A percentile compares a stretch with the other conserved stretches of the same genome.
Conservation (phyloP, 2,113 vertebrate genomes). For the Anser cygnoides region DNA sequence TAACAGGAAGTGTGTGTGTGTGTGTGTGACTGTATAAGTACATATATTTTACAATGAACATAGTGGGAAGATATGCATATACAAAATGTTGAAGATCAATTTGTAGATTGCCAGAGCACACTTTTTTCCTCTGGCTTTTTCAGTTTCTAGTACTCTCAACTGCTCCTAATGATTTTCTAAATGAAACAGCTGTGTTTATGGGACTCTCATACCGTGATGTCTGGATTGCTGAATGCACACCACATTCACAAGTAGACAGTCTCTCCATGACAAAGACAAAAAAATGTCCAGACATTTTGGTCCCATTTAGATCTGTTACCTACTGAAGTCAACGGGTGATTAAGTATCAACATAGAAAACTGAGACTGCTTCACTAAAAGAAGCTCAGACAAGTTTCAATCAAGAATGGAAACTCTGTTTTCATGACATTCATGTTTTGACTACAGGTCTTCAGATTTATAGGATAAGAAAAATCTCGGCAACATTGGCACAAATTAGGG, state of each 20-base stretch:
- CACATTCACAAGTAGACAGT: not conserved
- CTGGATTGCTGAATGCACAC: not conserved
- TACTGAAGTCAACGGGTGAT: not conserved
- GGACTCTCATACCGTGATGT: not conserved
- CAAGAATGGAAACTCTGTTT: not conserved
- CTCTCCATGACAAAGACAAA: not conserved
- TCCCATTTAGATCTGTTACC: not conserved
- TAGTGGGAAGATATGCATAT: not conserved
- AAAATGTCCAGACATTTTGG: not conserved
- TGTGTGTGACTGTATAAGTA: rapidly evolving
- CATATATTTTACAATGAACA: not conserved
- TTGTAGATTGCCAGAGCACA: not conserved
- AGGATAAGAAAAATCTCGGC: not conserved
- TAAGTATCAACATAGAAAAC: not conserved
- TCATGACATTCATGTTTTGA: not conserved
- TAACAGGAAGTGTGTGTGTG: not conserved
- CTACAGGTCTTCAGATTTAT: not conserved
- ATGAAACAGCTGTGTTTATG: not conserved
- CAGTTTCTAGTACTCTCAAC: not conserved
- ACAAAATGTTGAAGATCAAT: not conserved
- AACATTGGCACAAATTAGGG: not conserved
- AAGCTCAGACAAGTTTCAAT: not conserved
- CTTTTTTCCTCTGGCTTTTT: not conserved
- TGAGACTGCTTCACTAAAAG: not conserved
- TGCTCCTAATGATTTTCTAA: not conserved